Base-by-base conservation (phyloP, 2,888 invertebrate genomes). In the Pristionchus mayeri region DNA sequence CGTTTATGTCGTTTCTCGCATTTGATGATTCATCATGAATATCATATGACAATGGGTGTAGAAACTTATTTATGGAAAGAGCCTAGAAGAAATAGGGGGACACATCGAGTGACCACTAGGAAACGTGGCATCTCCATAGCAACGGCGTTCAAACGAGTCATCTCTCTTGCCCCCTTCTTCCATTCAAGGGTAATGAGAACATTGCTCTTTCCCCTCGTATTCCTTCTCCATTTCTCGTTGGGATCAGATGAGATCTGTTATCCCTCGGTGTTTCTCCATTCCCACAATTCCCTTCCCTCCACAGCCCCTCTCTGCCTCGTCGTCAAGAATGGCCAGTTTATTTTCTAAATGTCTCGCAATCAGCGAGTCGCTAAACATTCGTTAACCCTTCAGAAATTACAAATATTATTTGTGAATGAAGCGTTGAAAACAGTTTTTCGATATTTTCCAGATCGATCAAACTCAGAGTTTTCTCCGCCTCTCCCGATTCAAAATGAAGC, bases 181-280 rank as follows among this genome's bases (percentile, higher is more conserved):
- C 13, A 27, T 27, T 4, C 54, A 11, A 7, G 6, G 13, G 7
- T 3, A 30, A 34, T 63, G 27, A 9, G 30, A 11, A 44, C 44
- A 6, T 78, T 50, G 48, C 44, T 44, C 13, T 18, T 57, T 24
- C 57, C 57, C 21, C 57, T 37, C 30, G 13, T 78, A 4, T 30
- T 80, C 24, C 13, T 80, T 6, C 57, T 80, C 27, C 54, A 37
- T 30, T 50, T 50, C 2, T 57, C 80, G 11, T 37, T 57, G 18
- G n/a, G 16, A 52, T 37, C 80, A 9, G 54, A 80, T 40, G 40
- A 80, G 9, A 63, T 82, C 48, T 82, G 82, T 40, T 82, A 82
- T 50, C 82, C 82, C 16, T 54, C 60, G 3, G 67, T 82, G 3
- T 82, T 82, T 16, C n/a, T 82, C n/a, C 82, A 82, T 34, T 67